A percentile compares a stretch with the other conserved stretches of the same genome.
These are phyloP conservation scores for Cantharis rufa DNA, from an alignment of 2,888 invertebrate genomes.

Conservation along the genomic window DNA sequence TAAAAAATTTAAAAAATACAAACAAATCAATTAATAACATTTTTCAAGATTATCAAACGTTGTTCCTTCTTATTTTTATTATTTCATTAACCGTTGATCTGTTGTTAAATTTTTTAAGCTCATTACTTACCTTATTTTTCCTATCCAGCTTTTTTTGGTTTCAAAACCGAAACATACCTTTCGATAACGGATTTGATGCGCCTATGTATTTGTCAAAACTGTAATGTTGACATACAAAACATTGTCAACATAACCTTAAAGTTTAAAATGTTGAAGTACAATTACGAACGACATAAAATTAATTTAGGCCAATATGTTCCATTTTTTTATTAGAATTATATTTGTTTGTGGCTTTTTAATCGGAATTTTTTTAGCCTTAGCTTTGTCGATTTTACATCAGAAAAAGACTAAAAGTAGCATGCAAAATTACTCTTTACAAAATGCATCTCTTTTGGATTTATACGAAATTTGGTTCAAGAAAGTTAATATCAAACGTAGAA, in stretches of 20 bases:
- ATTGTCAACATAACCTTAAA: background rate
- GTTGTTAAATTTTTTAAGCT: background rate
- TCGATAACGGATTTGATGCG: background rate
- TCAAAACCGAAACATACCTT: background rate
- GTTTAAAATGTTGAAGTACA: slow-evolving; percentile 1
- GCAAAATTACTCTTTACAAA: background rate
- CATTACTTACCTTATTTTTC: background rate
- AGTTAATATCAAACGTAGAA: slow-evolving; percentile 3
- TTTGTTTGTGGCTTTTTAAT: slow-evolving; percentile 14
- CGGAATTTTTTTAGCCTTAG: slow-evolving; percentile 7
- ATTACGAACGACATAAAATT: background rate
- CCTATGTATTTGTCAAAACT: background rate
- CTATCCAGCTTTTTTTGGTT: background rate
- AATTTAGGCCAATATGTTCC: slow-evolving; percentile 6
- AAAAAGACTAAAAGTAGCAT: background rate
- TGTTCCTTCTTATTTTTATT: background rate
- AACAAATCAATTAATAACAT: too few relatives aligned
- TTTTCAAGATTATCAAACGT: background rate
- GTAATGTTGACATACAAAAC: background rate
- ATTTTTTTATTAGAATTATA: slow-evolving; percentile 10
- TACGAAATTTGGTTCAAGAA: slow-evolving; percentile 20
- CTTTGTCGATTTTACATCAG: slow-evolving; percentile 1
- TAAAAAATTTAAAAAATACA: too few relatives aligned
- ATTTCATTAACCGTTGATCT: background rate
- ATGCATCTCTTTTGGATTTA: slow-evolving; percentile 6